Evolutionary conservation across 2,888 invertebrate species (phyloP).

Genomic region (Atrina japonica): DNA sequence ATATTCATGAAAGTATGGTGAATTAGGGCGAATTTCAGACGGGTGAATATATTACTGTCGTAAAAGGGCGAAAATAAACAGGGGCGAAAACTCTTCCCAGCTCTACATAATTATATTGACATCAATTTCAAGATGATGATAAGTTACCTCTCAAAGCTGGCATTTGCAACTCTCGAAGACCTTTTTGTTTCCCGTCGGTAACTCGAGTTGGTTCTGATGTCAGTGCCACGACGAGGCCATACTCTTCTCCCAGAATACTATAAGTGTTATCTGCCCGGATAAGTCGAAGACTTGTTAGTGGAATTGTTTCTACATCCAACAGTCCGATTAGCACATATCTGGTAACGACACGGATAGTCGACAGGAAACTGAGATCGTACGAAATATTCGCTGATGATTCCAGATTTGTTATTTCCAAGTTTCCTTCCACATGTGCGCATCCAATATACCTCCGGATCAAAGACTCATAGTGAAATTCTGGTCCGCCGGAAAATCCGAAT

Average conservation of each 20-base stretch:
- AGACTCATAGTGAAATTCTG: constrained; percentile 68
- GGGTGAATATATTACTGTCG: too few species aligned
- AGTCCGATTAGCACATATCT: constrained; percentile 95
- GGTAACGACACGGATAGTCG: constrained; percentile 95
- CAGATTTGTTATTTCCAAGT: constrained; percentile 97
- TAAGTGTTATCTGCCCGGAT: constrained; percentile 95
- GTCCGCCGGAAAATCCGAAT: constrained; percentile 66
- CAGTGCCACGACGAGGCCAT: constrained; percentile 73
- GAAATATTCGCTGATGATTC: constrained; percentile 82
- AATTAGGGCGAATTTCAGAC: too few species aligned
- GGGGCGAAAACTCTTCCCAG: background rate
- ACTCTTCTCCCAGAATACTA: constrained; percentile 83
- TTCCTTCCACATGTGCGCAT: constrained; percentile 99
- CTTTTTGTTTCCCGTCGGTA: constrained; percentile 82
- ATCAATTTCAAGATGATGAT: too few species aligned
- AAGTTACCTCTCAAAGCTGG: constrained; percentile 73
- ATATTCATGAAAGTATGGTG: too few species aligned
- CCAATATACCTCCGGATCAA: constrained; percentile 88
- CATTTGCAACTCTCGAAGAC: constrained; percentile 72
- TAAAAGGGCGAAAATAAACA: too few species aligned
- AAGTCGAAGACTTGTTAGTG: constrained; percentile 93
- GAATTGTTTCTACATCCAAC: constrained; percentile 88
- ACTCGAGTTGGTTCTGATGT: too few species aligned
- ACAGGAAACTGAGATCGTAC: constrained; percentile 94
- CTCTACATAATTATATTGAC: background rate